Evolutionary conservation across 2,888 invertebrate genomes (phyloP).

Genomic region (Sinopyrophorus schimmeli): DNA sequence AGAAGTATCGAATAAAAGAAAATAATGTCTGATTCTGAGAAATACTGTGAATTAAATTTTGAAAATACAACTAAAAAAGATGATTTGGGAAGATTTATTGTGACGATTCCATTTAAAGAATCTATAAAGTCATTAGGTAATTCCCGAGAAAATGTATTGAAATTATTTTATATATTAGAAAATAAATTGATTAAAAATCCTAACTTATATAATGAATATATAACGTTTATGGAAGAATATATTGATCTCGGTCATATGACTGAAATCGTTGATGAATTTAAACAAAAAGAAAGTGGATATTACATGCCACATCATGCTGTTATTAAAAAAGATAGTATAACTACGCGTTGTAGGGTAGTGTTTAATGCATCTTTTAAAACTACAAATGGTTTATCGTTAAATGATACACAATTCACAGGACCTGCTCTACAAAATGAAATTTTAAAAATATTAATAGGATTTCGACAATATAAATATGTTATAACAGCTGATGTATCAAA

Average conservation of each 20-base stretch:
- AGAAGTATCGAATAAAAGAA: constrained; percentile 24
- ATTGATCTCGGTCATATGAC: constrained; percentile 4
- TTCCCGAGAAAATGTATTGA: constrained; percentile 31
- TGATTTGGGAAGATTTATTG: constrained; percentile 34
- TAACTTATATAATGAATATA: constrained; percentile 23
- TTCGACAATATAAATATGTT: constrained; percentile 27
- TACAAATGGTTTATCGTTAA: constrained; percentile 27
- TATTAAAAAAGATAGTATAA: constrained; percentile 35
- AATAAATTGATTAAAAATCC: constrained; percentile 28
- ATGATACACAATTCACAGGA: constrained; percentile 24
- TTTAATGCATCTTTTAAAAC: constrained; percentile 41
- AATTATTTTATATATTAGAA: constrained; percentile 32
- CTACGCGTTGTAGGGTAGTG: constrained; percentile 42
- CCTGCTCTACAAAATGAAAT: constrained; percentile 30
- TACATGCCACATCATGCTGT: constrained; percentile 45
- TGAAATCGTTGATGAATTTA: not conserved
- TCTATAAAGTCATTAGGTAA: constrained; percentile 23
- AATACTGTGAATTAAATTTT: constrained; percentile 36
- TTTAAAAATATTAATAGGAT: constrained; percentile 29
- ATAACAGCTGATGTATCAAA: constrained; percentile 32
- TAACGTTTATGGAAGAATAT: constrained; percentile 11
- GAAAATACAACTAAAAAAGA: constrained; percentile 27
- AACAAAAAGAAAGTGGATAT: not conserved
- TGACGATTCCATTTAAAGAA: constrained; percentile 34
- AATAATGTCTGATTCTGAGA: constrained; percentile 30